Conservation (phyloP, 2,113 vertebrate species). For the Hippocampus zosterae region DNA sequence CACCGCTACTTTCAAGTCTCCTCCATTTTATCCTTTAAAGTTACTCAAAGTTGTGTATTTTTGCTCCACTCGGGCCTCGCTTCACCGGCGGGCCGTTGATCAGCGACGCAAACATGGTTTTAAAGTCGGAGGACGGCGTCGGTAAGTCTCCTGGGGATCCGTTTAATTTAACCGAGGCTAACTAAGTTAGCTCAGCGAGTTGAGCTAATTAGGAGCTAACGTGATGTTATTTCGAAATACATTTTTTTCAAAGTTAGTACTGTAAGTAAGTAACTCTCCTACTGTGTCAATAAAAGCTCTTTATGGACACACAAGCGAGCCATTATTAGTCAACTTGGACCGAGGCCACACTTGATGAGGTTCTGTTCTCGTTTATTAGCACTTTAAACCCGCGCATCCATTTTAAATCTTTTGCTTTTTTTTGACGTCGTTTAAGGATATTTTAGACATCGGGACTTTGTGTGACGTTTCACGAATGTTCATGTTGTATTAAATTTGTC, state of each 20-base stretch:
- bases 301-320: constrained; percentile 48
- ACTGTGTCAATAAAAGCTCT: constrained; percentile 5
- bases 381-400: constrained; percentile 25
- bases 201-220: constrained; percentile 22
- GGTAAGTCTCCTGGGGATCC: constrained; percentile 53
- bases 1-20: not conserved
- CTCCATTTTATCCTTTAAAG: not conserved
- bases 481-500: not conserved
- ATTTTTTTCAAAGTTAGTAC: not conserved
- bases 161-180: constrained; percentile 14
- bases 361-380: constrained; percentile 27
- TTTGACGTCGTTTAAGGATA: not conserved
- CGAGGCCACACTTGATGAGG: constrained; percentile 44
- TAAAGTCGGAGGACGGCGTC: constrained; percentile 68
- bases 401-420: constrained; percentile 7
- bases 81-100: not conserved
- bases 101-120: constrained; percentile 43
- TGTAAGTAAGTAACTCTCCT: not conserved
- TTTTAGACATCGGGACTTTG: not conserved
- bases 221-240: not conserved
- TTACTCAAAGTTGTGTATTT: not conserved
- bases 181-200: constrained; percentile 15
- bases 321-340: constrained; percentile 49
- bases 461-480: not conserved
- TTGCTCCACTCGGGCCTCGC: not conserved